These are phyloP conservation scores for Parus major DNA, from an alignment of 2,113 vertebrate genomes.

Conservation along the genomic window DNA sequence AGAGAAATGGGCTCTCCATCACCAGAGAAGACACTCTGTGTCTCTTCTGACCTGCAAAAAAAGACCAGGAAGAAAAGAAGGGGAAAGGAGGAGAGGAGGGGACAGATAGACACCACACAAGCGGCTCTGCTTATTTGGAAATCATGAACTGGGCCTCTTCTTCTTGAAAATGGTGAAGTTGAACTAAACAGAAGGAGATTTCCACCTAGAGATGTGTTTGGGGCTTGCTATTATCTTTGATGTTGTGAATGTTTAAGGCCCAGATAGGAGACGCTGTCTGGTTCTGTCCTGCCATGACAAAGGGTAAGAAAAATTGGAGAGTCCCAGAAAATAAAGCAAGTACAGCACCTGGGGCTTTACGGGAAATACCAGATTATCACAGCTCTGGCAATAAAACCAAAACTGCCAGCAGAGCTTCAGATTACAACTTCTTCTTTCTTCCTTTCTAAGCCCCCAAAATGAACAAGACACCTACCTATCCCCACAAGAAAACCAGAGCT, in stretches of 20 bases:
- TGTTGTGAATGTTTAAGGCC: not conserved
- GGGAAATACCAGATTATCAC: constrained; percentile 60
- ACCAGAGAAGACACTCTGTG: not conserved
- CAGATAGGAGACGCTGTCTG: not conserved
- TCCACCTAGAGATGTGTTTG: not conserved
- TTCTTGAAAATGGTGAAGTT: not conserved
- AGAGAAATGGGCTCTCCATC: not conserved
- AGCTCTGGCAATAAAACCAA: not conserved
- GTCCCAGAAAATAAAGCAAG: not conserved
- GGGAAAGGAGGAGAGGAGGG: not conserved
- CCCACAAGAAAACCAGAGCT: not conserved
- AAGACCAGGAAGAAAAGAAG: not conserved
- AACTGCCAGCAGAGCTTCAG: not conserved
- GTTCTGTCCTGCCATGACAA: not conserved
- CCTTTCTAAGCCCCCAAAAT: not conserved
- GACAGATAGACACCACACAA: not conserved
- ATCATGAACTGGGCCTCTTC: not conserved
- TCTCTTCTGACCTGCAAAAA: not conserved
- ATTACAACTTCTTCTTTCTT: not conserved
- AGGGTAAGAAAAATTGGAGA: not conserved
- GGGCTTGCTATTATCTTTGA: not conserved
- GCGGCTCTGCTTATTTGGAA: not conserved
- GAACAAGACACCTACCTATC: not conserved
- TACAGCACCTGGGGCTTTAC: constrained; percentile 6
- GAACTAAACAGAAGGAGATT: not conserved